Conservation (phyloP, 2,113 vertebrate species). For the Tachycineta bicolor region DNA sequence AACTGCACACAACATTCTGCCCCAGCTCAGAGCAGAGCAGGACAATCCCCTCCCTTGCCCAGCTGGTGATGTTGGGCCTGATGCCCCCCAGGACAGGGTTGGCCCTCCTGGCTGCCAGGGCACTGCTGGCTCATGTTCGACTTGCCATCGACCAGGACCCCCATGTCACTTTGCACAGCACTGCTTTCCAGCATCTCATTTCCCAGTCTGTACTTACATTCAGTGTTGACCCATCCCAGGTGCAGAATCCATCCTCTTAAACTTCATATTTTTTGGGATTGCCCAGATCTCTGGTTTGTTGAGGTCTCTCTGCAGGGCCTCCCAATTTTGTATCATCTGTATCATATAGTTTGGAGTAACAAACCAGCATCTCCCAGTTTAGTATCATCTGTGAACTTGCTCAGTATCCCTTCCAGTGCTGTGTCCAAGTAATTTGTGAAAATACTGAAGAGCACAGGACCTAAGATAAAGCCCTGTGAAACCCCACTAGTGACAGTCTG, state of each 20-base stretch:
- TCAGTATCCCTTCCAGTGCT: not conserved
- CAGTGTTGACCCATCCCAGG: not conserved
- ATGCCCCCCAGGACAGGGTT: accelerated
- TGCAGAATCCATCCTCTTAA: not conserved
- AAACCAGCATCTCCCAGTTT: not conserved
- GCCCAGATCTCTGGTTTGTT: not conserved
- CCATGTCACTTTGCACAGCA: not conserved
- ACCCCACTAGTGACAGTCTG: too few species aligned
- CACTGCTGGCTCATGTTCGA: not conserved
- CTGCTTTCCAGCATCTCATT: not conserved
- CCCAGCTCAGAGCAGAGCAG: not conserved
- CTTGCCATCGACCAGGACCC: accelerated
- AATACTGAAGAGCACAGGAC: not conserved
- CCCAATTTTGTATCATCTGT: too few species aligned
- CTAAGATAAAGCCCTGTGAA: not conserved
- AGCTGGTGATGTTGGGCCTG: accelerated
- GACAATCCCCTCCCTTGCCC: not conserved
- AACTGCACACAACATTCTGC: accelerated
- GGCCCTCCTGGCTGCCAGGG: too few species aligned
- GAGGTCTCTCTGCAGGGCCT: not conserved
- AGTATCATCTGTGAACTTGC: not conserved
- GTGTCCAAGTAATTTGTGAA: not conserved
- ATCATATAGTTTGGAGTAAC: too few species aligned
- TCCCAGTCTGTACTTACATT: not conserved
- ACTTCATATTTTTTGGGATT: not conserved